Conservation (phyloP, 2,888 invertebrate species). For the Busseola fusca region DNA sequence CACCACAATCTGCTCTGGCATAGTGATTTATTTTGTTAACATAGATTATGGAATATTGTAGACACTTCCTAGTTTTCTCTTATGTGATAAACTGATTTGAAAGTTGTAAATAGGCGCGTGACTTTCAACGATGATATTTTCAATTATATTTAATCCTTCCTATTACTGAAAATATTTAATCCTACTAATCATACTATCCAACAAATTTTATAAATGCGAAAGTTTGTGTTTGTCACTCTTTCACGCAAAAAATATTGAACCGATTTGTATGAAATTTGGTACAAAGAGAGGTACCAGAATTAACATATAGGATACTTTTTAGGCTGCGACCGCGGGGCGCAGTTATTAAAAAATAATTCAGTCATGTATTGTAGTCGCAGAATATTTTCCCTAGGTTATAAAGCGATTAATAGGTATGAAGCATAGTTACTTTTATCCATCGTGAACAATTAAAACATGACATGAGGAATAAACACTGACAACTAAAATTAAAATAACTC, state of each 20-base stretch:
- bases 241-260: too few relatives aligned
- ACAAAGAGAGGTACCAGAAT: too few relatives aligned
- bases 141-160: too few relatives aligned
- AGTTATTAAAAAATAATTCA: not conserved
- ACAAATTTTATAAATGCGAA: too few relatives aligned
- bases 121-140: not conserved
- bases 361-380: not conserved
- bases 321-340: too few relatives aligned
- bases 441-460: slow-evolving; percentile 44
- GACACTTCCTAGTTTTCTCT: slow-evolving; percentile 60
- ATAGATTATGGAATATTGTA: slow-evolving; percentile 48
- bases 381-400: slow-evolving; percentile 16
- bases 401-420: slow-evolving; percentile 15
- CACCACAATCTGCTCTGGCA: slow-evolving; percentile 63
- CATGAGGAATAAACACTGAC: slow-evolving; percentile 40
- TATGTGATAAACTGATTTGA: slow-evolving; percentile 18
- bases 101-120: not conserved
- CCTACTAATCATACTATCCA: too few relatives aligned
- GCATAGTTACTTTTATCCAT: slow-evolving; percentile 39
- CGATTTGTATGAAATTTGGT: too few relatives aligned
- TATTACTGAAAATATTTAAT: too few relatives aligned
- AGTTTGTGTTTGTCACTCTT: too few relatives aligned
- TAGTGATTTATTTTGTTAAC: slow-evolving; percentile 74
- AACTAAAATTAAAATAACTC: slow-evolving; percentile 54
- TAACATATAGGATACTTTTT: too few relatives aligned